Base-by-base conservation (phyloP, 2,797 vertebrate genomes). In the Helostoma temminkii region DNA sequence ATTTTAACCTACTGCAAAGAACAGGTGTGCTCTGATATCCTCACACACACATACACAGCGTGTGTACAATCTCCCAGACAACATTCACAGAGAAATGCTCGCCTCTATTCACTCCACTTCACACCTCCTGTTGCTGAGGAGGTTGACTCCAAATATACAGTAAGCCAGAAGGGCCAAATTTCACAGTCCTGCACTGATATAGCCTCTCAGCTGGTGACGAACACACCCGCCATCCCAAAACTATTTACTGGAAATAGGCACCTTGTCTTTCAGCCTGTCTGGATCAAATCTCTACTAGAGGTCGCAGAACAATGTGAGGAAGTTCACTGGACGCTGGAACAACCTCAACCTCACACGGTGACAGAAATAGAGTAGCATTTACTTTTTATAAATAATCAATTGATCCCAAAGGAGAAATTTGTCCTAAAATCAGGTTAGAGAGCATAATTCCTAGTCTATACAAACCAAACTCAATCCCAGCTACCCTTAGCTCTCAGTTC, bases 271-370 rank as follows among this genome's bases (percentile, higher is more conserved):
- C 60, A 50, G 64, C 36, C 66, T 7, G 79, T 82, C 80, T 81
- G 77, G 56, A 74, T 84, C 42, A 56, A 74, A 90, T 84, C 26
- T 49, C 43, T 81, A 81, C 74, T 84, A 28, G 53, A 57, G 56
- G 46, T 28, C n/a, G 15, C 46, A 59, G 49, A 91, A 91, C 87
- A 92, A 92, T 89, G 62, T 66, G 45, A 92, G 81, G 89, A 92
- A 91, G 78, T 74, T 48, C 11, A 14, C 30, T 76, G 78, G 69
- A 74, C 81, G 69, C 75, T 76, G 48, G 82, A 74, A 78, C 59
- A 68, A 70, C 48, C 69, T 57, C 58, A 1, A 59, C 36, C 45
- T 52, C 26, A 41, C 36, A 36, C 26, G 58, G 8, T 49, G 66
- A 71, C 72, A 72, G 56, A 79, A 64, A 71, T 18, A 73, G 41